A percentile compares a stretch with the other conserved stretches of the same genome.
These are phyloP conservation scores for Sebastolobus alascanus DNA, from an alignment of 2,797 vertebrate genomes.

Conservation along the genomic window DNA sequence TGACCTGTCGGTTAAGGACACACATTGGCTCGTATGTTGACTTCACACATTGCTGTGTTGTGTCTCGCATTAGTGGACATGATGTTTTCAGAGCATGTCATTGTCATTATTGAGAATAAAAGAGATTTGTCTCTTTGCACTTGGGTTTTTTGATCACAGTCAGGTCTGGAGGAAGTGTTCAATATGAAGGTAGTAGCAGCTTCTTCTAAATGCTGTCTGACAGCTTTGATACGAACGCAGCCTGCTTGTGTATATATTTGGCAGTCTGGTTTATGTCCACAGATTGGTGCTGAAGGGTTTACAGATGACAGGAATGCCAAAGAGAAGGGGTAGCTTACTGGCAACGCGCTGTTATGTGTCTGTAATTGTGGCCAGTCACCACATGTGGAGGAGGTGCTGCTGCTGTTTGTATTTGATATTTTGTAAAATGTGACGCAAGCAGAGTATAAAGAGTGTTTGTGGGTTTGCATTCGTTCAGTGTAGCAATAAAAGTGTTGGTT, in stretches of 20 bases:
- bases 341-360: constrained; percentile 25
- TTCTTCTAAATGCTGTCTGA: constrained; percentile 60
- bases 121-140: constrained; percentile 1
- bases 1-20: constrained; percentile 36
- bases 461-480: neutral
- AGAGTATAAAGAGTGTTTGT: neutral
- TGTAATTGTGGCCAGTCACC: constrained; percentile 39
- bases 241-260: constrained; percentile 73
- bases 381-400: constrained; percentile 40
- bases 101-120: neutral
- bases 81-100: neutral
- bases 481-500: neutral
- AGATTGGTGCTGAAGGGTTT: constrained; percentile 71
- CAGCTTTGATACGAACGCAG: constrained; percentile 53
- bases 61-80: neutral
- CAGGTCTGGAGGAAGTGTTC: constrained; percentile 25
- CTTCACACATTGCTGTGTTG: neutral
- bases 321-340: constrained; percentile 50
- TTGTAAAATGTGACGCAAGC: constrained; percentile 2
- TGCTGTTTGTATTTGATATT: constrained; percentile 36
- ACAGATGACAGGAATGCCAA: constrained; percentile 71
- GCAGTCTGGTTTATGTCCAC: constrained; percentile 64
- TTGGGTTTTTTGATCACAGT: constrained; percentile 24
- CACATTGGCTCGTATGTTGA: neutral
- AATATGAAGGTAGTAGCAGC: constrained; percentile 45